These are phyloP conservation scores for Chaetophractus vellerosus DNA, from an alignment of 2,797 vertebrate genomes.

Conservation along the genomic window DNA sequence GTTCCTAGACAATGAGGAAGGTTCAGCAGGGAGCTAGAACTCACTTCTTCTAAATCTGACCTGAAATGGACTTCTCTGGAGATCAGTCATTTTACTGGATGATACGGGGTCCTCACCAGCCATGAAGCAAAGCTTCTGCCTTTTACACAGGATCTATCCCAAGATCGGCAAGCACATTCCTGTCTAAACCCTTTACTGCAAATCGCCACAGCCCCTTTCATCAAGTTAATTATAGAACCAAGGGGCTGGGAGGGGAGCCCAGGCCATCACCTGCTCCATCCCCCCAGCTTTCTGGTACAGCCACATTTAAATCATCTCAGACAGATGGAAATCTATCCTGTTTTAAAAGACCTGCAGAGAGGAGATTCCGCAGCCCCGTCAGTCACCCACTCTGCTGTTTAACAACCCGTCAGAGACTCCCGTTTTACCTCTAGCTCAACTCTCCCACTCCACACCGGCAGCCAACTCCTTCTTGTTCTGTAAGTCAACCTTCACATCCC, in stretches of 20 bases:
- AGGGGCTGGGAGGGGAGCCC: conserved; percentile 62
- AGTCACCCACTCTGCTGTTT: conserved; percentile 58
- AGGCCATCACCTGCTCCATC: conserved; percentile 62
- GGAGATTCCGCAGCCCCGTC: conserved; percentile 71
- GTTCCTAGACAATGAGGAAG: conserved; percentile 23
- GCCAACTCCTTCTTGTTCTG: conserved; percentile 67
- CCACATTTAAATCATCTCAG: conserved; percentile 81
- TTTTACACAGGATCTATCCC: conserved; percentile 68
- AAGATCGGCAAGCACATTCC: conserved; percentile 78
- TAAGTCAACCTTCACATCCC: conserved; percentile 13
- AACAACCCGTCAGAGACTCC: conserved; percentile 62
- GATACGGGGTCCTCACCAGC: conserved; percentile 4
- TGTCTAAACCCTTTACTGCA: conserved; percentile 71
- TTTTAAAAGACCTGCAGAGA: conserved; percentile 78
- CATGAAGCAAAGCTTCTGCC: conserved; percentile 46
- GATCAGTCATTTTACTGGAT: background rate
- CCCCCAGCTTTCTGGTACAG: conserved; percentile 57
- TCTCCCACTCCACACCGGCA: conserved; percentile 40
- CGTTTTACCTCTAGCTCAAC: conserved; percentile 73
- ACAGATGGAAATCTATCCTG: conserved; percentile 78
- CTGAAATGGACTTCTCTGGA: background rate
- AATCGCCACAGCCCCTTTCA: conserved; percentile 69
- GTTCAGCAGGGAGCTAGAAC: background rate
- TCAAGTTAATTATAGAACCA: conserved; percentile 83
- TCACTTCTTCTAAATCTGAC: conserved; percentile 14